phyloP scores from a whole-genome alignment of 2,888 invertebrate species.

The Lordiphosa fenestrarum region DNA sequence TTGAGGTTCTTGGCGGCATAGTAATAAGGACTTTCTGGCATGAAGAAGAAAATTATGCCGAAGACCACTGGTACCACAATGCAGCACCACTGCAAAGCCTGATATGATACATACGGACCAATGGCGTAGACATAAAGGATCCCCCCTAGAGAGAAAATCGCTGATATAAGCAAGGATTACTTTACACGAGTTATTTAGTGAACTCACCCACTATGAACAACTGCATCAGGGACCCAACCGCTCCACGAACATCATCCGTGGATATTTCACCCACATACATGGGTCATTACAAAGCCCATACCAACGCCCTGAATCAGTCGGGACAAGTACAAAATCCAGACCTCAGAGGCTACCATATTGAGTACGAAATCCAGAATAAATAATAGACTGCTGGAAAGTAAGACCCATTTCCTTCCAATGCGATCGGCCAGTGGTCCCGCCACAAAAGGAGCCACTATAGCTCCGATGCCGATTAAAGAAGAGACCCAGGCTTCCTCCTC shows the following conservation, averaged over 20 bases:
- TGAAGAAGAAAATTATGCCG: constrained; percentile 83
- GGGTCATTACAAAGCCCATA: constrained; percentile 87
- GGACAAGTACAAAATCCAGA: constrained; percentile 82
- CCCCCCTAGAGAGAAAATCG: constrained; percentile 81
- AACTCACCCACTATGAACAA: constrained; percentile 84
- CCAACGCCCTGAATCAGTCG: constrained; percentile 83
- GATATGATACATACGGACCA: constrained; percentile 87
- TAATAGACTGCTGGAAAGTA: constrained; percentile 85
- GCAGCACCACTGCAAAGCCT: constrained; percentile 84
- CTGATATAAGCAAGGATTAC: accelerated
- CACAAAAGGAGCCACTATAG: constrained; percentile 86
- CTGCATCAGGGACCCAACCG: constrained; percentile 90
- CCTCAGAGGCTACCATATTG: constrained; percentile 83
- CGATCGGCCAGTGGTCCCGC: constrained; percentile 85
- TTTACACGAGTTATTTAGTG: neutral
- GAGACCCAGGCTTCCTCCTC: constrained; percentile 88
- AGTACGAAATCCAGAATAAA: constrained; percentile 87
- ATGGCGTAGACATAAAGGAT: constrained; percentile 86
- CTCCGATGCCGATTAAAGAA: constrained; percentile 86
- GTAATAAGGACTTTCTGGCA: constrained; percentile 92
- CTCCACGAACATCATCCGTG: constrained; percentile 89
- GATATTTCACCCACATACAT: constrained; percentile 94
- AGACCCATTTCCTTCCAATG: constrained; percentile 86
- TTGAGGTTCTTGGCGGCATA: constrained; percentile 83
- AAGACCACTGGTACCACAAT: constrained; percentile 84